A percentile compares a stretch with the other conserved stretches of the same genome.
phyloP scores from a whole-genome alignment of 2,113 vertebrate species.

The Eurystomus gularis region DNA sequence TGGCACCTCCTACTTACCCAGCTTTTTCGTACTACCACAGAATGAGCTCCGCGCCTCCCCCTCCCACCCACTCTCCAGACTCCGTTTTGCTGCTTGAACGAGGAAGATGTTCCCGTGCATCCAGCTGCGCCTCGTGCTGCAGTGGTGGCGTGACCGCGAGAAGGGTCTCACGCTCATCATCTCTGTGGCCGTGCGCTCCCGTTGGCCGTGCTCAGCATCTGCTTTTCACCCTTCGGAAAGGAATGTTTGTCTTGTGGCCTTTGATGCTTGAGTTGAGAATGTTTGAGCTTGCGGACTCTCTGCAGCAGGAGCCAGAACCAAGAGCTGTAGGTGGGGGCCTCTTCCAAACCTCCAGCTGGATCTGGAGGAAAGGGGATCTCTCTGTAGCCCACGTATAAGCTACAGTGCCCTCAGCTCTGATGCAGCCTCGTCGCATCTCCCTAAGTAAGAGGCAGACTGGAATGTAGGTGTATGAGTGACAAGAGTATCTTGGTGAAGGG shows the following conservation, averaged over 20 bases:
- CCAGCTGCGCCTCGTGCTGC: neutral
- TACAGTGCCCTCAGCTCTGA: neutral
- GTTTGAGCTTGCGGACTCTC: neutral
- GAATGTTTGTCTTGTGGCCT: neutral
- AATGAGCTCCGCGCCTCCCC: neutral
- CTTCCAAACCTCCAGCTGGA: neutral
- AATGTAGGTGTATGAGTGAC: neutral
- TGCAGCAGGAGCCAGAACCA: neutral
- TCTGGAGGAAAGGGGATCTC: neutral
- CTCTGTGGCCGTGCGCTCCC: accelerated
- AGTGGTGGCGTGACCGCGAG: neutral
- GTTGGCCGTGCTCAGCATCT: neutral
- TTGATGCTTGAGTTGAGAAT: too few relatives aligned
- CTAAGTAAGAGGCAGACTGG: neutral
- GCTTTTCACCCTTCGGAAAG: neutral
- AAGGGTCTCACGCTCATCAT: neutral
- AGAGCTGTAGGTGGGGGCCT: neutral
- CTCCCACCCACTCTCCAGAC: neutral
- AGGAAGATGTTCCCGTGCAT: neutral
- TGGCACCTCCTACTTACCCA: neutral
- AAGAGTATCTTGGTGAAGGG: neutral
- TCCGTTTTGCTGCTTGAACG: neutral
- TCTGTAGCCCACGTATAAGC: neutral
- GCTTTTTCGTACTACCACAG: neutral
- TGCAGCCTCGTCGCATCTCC: neutral